phyloP scores from a whole-genome alignment of 2,888 invertebrate genomes.

The Pseudococcus longispinus region DNA sequence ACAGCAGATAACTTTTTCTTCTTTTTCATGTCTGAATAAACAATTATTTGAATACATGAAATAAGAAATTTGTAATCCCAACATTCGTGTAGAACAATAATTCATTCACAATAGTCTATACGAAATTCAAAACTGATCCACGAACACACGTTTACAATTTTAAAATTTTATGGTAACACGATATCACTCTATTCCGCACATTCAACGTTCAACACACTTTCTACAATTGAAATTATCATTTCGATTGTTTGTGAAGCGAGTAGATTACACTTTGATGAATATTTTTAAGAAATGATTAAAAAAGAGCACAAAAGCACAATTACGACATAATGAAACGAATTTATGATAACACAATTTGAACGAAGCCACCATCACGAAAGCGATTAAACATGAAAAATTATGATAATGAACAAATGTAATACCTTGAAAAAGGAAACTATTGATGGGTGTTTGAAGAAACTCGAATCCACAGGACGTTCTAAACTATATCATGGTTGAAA shows the following conservation, averaged over 20 bases:
- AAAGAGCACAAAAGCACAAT: not conserved
- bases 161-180: not conserved
- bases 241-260: not conserved
- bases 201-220: not conserved
- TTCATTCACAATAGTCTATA: not conserved
- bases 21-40: constrained; percentile 29
- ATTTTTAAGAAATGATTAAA: not conserved
- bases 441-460: not conserved
- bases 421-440: not conserved
- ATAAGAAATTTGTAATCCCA: not conserved
- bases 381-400: not conserved
- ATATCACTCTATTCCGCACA: not conserved
- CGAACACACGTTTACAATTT: not conserved
- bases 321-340: not conserved
- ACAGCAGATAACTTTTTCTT: constrained; percentile 66
- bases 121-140: not conserved
- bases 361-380: not conserved
- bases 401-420: not conserved
- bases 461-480: not conserved
- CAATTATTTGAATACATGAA: not conserved
- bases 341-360: not conserved
- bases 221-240: not conserved
- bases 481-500: not conserved
- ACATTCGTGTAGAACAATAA: not conserved
- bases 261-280: not conserved